Conservation (phyloP, 2,888 invertebrate genomes). For the Carterocephalus palaemon region DNA sequence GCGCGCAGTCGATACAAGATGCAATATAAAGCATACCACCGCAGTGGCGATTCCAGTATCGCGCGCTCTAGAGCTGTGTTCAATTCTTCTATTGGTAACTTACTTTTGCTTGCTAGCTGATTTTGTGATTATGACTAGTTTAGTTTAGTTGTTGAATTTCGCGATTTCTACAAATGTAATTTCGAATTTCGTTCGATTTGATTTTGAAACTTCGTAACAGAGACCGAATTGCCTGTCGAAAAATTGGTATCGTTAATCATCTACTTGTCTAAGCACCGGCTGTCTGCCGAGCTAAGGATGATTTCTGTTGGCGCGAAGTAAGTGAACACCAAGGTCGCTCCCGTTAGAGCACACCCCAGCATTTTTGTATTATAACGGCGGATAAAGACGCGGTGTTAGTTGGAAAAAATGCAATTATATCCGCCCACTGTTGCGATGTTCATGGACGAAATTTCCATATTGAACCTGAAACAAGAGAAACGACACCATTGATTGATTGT, state of each 20-base stretch:
- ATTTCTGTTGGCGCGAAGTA: slow-evolving; percentile 50
- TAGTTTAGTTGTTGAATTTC: slow-evolving; percentile 40
- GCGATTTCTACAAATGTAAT: slow-evolving; percentile 17
- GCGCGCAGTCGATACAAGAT: slow-evolving; percentile 79
- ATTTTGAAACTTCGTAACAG: slow-evolving; percentile 12
- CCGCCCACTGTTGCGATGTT: slow-evolving; percentile 43
- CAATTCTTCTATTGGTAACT: slow-evolving; percentile 63
- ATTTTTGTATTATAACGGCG: slow-evolving; percentile 63
- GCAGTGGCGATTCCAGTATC: slow-evolving; percentile 61
- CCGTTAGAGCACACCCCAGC: slow-evolving; percentile 72
- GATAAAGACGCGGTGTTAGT: slow-evolving; percentile 46
- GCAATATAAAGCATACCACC: slow-evolving; percentile 78
- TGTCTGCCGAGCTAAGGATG: slow-evolving; percentile 70
- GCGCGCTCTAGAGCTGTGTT: slow-evolving; percentile 44
- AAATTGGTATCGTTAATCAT: slow-evolving; percentile 40
- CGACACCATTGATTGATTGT: slow-evolving; percentile 27
- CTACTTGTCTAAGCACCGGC: slow-evolving; percentile 77
- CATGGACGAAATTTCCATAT: slow-evolving; percentile 55
- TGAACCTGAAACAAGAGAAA: slow-evolving; percentile 73
- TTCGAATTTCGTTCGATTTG: slow-evolving; percentile 18
- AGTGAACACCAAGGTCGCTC: slow-evolving; percentile 62
- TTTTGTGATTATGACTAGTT: slow-evolving; percentile 64
- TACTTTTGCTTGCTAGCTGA: slow-evolving; percentile 53
- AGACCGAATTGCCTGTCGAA: slow-evolving; percentile 45
- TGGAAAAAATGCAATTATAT: slow-evolving; percentile 42